Conservation (phyloP, 2,888 invertebrate species). For the Macrosiphum euphorbiae region DNA sequence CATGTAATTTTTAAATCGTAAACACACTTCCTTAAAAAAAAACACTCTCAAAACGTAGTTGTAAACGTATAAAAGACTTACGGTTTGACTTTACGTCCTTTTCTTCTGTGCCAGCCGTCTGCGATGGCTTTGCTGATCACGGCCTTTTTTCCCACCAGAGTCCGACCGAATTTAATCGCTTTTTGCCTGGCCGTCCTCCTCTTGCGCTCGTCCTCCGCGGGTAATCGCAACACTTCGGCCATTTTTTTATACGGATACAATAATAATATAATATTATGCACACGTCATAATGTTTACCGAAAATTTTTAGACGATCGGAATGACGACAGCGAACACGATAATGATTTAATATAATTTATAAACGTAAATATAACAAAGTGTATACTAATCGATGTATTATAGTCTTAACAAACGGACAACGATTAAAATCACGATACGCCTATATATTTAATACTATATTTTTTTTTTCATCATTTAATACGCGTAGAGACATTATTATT, state of each 20-base stretch:
- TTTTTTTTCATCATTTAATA: background rate
- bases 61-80: background rate
- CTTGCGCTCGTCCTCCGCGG: background rate
- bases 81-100: slow-evolving; percentile 56
- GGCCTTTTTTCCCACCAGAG: slow-evolving; percentile 36
- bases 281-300: background rate
- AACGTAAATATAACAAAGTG: background rate
- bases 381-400: background rate
- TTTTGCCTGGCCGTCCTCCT: slow-evolving; percentile 15
- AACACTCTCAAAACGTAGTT: background rate
- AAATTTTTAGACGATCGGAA: background rate
- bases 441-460: background rate
- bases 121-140: slow-evolving; percentile 47
- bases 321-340: background rate
- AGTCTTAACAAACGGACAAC: background rate
- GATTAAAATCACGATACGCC: background rate
- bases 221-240: slow-evolving; percentile 23
- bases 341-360: background rate
- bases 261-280: background rate
- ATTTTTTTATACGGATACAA: background rate
- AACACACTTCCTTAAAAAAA: background rate
- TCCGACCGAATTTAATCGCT: slow-evolving; percentile 38
- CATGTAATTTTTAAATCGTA: background rate
- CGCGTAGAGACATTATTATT: background rate
- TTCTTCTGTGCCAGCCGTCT: slow-evolving; percentile 48